A percentile compares a stretch with the other conserved stretches of the same genome.
These are phyloP conservation scores for Sebastes wilsoni DNA, from an alignment of 2,797 vertebrate genomes.

Conservation along the genomic window DNA sequence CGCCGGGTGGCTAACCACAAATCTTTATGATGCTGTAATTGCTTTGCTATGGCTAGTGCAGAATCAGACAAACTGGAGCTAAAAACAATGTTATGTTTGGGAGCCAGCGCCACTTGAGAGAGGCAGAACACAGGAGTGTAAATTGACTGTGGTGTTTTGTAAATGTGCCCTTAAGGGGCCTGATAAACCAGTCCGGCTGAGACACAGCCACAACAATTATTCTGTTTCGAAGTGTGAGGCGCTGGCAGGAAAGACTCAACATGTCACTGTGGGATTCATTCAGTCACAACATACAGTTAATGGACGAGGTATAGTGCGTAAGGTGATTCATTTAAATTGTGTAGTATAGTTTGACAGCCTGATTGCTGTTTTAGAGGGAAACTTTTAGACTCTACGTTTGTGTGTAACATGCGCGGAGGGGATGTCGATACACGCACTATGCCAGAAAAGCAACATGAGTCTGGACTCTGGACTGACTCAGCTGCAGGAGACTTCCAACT, in stretches of 20 bases:
- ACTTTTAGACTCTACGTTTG: conserved; percentile 3
- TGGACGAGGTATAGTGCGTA: background rate
- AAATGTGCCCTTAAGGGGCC: conserved; percentile 26
- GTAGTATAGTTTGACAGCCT: conserved; percentile 28
- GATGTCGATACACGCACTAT: conserved; percentile 27
- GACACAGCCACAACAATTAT: background rate
- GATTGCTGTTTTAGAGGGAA: conserved; percentile 26
- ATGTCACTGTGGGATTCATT: conserved; percentile 19
- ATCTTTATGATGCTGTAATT: conserved; percentile 57
- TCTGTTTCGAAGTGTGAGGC: conserved; percentile 24
- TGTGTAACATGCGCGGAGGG: conserved; percentile 8
- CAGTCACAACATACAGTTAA: conserved; percentile 27
- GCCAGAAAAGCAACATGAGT: conserved; percentile 70
- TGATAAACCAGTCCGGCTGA: conserved; percentile 26
- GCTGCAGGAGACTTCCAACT: conserved; percentile 67
- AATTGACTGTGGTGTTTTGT: conserved; percentile 51
- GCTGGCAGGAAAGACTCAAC: conserved; percentile 14
- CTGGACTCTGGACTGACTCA: conserved; percentile 70
- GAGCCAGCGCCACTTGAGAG: conserved; percentile 28
- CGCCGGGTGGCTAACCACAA: conserved; percentile 54
- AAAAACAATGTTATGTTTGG: conserved; percentile 58
- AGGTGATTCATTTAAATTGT: conserved; percentile 27
- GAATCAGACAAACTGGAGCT: conserved; percentile 46
- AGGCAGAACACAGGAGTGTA: conserved; percentile 30
- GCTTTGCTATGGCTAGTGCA: conserved; percentile 37